A percentile compares a stretch with the other conserved stretches of the same genome.
Evolutionary conservation across 2,113 vertebrate genomes (phyloP).

Genomic region (Amia ocellicauda): DNA sequence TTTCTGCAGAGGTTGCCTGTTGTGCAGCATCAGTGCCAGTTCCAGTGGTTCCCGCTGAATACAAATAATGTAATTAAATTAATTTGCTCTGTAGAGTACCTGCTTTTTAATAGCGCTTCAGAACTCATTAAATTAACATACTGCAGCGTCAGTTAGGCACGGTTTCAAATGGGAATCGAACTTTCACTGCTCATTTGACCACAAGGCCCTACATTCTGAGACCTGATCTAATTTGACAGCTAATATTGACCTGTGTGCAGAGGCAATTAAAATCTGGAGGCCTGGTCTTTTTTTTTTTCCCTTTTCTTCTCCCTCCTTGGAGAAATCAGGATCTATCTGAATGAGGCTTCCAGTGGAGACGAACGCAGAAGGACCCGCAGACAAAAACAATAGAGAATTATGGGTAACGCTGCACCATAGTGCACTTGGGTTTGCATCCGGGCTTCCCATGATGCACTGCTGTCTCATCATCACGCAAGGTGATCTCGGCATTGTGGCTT

Average conservation of each 20-base stretch:
- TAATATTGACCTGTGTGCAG: background rate
- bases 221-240: background rate
- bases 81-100: slow-evolving; percentile 2
- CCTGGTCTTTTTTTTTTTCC: background rate
- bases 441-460: slow-evolving; percentile 11
- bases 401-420: background rate
- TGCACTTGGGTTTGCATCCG: background rate
- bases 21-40: slow-evolving; percentile 1
- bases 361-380: background rate
- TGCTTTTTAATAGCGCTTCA: slow-evolving; percentile 17
- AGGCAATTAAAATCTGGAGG: background rate
- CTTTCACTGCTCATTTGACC: background rate
- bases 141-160: background rate
- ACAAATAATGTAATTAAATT: slow-evolving; percentile 15
- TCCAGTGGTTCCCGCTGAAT: background rate
- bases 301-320: background rate
- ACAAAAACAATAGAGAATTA: background rate
- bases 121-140: slow-evolving; percentile 15
- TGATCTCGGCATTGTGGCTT: background rate
- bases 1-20: background rate
- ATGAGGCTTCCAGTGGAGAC: no score
- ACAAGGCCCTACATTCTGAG: background rate
- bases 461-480: background rate
- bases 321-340: background rate
- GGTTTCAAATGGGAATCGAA: slow-evolving; percentile 1